phyloP scores from a whole-genome alignment of 2,113 vertebrate genomes.

The Elephantulus edwardii region DNA sequence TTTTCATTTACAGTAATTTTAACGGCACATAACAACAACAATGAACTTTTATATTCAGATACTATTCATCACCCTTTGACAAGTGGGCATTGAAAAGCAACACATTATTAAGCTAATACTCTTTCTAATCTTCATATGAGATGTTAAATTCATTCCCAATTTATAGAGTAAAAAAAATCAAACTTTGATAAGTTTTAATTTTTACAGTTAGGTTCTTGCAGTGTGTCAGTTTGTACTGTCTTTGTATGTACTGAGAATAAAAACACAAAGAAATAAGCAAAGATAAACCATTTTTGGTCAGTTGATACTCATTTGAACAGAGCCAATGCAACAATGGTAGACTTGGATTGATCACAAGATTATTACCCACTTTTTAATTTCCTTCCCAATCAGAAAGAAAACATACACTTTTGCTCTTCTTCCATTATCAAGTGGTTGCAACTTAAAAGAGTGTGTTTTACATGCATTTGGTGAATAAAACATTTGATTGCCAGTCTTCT shows the following conservation, averaged over 20 bases:
- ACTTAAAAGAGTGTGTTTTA: background rate
- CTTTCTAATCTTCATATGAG: background rate
- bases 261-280: background rate
- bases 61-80: background rate
- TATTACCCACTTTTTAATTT: background rate
- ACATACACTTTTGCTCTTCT: background rate
- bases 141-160: background rate
- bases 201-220: background rate
- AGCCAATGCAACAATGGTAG: background rate
- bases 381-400: background rate
- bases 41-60: background rate
- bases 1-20: background rate
- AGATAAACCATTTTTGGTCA: background rate
- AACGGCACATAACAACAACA: background rate
- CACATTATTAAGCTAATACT: background rate
- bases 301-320: background rate
- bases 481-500: background rate
- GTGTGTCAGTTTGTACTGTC: background rate
- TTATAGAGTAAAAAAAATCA: background rate
- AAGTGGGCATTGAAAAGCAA: background rate
- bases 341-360: background rate
- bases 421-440: background rate
- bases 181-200: background rate
- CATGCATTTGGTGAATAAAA: conserved; percentile 50
- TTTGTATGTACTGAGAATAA: background rate